Base-by-base conservation (phyloP, 2,113 vertebrate genomes). In the Semicossyphus pulcher region DNA sequence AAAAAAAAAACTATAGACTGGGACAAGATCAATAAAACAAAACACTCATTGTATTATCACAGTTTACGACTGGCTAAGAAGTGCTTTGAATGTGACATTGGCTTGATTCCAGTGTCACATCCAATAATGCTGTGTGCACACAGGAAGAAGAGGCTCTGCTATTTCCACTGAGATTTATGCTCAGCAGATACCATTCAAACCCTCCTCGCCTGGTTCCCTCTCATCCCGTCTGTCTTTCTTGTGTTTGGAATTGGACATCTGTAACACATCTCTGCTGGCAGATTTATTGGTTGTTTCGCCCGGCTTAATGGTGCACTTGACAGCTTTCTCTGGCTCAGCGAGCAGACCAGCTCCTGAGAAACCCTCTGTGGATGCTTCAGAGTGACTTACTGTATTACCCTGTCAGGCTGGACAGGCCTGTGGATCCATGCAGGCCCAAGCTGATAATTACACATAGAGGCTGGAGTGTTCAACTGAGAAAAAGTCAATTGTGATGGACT, bases 221-320 rank as follows among this genome's bases (percentile, higher is more conserved):
- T 78, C 67, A 42, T 61, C 69, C 42, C 18, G 31, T 49, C 62
- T 63, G 68, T 77, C 47, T 76, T 69, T 82, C 34, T 76, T 26
- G 45, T 48, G 72, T 73, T 42, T 53, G 64, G 57, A 68, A 71
- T 79, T 53, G 76, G 74, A 76, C 84, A 78, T 80, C 68, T 78
- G 66, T 82, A 67, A 58, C 62, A 56, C 57, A 72, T 76, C 61
- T 79, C 63, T 20, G 51, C 34, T 45, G 71, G 53, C 73, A 73
- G 76, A 81, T 89, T 80, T 85, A 81, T 72, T 75, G 59, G 26
- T 72, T 54, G 51, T 76, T 72, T 60, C 20, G 26, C 26, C 64
- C 29, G 71, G 81, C 71, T 70, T 85, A 83, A 85, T 80, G 81
- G 83, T 47, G 68, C 83, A 69, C 71, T 70, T 83, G 79, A 87